These are phyloP conservation scores for Drosophila tristis DNA, from an alignment of 1,140 invertebrate species.

Conservation along the genomic window DNA sequence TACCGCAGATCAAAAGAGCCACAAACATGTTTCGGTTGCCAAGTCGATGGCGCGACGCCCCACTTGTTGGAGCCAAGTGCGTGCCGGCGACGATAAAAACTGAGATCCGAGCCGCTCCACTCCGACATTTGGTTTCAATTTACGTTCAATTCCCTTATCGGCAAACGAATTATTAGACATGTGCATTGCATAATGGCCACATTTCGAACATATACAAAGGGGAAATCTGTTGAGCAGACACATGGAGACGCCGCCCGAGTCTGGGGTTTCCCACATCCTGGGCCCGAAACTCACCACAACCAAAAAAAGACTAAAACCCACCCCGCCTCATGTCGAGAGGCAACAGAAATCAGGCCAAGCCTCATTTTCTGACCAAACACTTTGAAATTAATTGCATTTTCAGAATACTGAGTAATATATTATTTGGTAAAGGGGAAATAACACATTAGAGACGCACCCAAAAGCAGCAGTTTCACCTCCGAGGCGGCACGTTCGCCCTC, in stretches of 20 bases:
- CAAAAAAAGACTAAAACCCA: constrained; percentile 32
- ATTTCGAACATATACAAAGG: constrained; percentile 7
- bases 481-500: constrained; percentile 93
- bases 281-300: constrained; percentile 31
- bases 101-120: constrained; percentile 2
- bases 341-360: constrained; percentile 33
- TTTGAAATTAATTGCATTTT: too few species aligned
- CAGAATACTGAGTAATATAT: too few species aligned
- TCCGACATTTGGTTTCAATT: constrained; percentile 75
- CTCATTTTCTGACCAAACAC: neutral
- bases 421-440: constrained; percentile 2
- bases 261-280: constrained; percentile 28
- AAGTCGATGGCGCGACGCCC: constrained; percentile 46
- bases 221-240: too few species aligned
- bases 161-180: constrained; percentile 58
- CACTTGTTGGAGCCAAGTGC: constrained; percentile 59
- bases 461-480: constrained; percentile 94
- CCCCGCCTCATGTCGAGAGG: constrained; percentile 26
- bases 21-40: constrained; percentile 59
- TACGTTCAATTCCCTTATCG: constrained; percentile 77
- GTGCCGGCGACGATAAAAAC: constrained; percentile 29
- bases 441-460: constrained; percentile 87
- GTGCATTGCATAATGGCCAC: constrained; percentile 65
- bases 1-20: constrained; percentile 51
- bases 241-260: too few species aligned